Evolutionary conservation across 1,140 invertebrate genomes (phyloP).

Genomic region (Drosophila trapezifrons): DNA sequence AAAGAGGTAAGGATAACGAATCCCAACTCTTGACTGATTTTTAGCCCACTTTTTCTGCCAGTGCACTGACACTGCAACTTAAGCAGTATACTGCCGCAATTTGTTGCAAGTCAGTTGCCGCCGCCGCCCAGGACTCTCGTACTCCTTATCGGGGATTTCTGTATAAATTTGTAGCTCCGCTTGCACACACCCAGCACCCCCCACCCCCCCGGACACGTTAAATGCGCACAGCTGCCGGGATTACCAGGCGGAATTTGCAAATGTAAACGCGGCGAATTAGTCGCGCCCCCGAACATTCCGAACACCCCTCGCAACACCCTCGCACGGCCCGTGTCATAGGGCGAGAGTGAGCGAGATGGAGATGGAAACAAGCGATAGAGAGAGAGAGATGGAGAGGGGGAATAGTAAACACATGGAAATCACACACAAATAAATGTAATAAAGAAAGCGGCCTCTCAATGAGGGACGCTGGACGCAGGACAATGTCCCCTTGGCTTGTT

Average conservation of each 20-base stretch:
- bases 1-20: too few species aligned
- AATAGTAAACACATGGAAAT: constrained; percentile 59
- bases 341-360: background rate
- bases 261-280: constrained; percentile 73
- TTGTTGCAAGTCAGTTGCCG: constrained; percentile 68
- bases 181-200: background rate
- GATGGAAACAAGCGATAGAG: background rate
- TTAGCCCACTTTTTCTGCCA: background rate
- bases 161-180: constrained; percentile 32
- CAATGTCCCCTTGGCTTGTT: constrained; percentile 52
- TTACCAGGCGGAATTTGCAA: constrained; percentile 67
- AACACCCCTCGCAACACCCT: constrained; percentile 27
- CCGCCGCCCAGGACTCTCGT: constrained; percentile 6
- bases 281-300: constrained; percentile 41
- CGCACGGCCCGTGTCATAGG: background rate
- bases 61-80: constrained; percentile 26
- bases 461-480: constrained; percentile 21
- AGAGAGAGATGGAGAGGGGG: background rate
- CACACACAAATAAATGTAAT: constrained; percentile 78
- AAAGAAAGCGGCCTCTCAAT: constrained; percentile 71
- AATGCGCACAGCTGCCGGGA: constrained; percentile 78
- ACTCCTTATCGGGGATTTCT: constrained; percentile 14
- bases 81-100: constrained; percentile 53
- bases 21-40: background rate
- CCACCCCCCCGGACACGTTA: constrained; percentile 27